Percentiles rank a stretch among this genome's conserved stretches.
Evolutionary conservation across 2,888 invertebrate genomes (phyloP).

Genomic region (Branchellion lobata): DNA sequence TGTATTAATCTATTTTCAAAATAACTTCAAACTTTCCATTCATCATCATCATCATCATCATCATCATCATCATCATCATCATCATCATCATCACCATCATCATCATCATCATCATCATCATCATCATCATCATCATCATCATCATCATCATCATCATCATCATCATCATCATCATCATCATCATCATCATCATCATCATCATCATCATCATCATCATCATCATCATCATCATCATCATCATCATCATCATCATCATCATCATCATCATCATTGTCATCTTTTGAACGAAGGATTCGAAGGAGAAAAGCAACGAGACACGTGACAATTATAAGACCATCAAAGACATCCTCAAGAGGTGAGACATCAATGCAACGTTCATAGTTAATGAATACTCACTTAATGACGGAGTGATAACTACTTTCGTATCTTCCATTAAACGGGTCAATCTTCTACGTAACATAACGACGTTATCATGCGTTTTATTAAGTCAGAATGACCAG

Average conservation of each 20-base stretch:
- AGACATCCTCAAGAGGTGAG: slow-evolving; percentile 24
- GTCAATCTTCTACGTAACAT: neutral
- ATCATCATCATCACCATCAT: neutral
- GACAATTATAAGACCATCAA: slow-evolving; percentile 24
- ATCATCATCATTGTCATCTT: neutral
- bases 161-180: neutral
- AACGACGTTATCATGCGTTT: too few relatives aligned
- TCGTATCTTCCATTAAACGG: neutral
- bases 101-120: neutral
- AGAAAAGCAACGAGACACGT: neutral
- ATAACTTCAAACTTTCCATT: too few relatives aligned
- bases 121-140: neutral
- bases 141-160: slow-evolving; percentile 3
- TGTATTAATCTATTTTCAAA: too few relatives aligned
- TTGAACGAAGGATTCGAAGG: too few relatives aligned
- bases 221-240: neutral
- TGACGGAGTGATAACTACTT: too few relatives aligned
- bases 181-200: neutral
- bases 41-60: neutral
- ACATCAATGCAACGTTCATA: too few relatives aligned
- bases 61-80: neutral
- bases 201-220: neutral
- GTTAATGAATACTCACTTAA: too few relatives aligned
- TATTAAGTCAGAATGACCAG: too few relatives aligned
- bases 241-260: slow-evolving; percentile 15